These are phyloP conservation scores for Sturnira hondurensis DNA, from an alignment of 2,113 vertebrate genomes.

Conservation along the genomic window DNA sequence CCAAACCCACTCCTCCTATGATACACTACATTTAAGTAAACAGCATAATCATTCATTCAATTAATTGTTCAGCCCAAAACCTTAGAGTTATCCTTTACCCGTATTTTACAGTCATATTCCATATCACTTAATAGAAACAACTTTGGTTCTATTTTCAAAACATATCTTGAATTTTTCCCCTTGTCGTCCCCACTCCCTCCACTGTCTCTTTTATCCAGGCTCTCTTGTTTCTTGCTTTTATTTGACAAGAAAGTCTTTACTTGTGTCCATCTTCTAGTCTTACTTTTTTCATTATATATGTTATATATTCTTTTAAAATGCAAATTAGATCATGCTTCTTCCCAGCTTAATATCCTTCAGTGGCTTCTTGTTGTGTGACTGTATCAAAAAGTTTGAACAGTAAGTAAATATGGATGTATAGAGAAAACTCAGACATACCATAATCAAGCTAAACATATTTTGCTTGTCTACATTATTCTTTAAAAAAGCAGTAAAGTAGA, in stretches of 20 bases:
- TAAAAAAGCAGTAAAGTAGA: not conserved
- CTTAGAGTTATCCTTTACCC: not conserved
- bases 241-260: not conserved
- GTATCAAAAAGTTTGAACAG: not conserved
- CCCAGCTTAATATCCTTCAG: not conserved
- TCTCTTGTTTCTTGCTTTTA: not conserved
- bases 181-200: not conserved
- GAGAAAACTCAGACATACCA: not conserved
- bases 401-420: not conserved
- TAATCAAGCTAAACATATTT: not conserved
- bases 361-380: not conserved
- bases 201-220: not conserved
- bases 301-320: not conserved
- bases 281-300: not conserved
- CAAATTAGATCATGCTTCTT: not conserved
- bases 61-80: not conserved
- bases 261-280: not conserved
- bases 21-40: not conserved
- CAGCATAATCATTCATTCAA: not conserved
- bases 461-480: not conserved
- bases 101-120: not conserved
- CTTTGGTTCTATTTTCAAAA: not conserved
- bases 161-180: not conserved
- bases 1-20: not conserved
- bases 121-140: not conserved